Base-by-base conservation (phyloP, 1,140 invertebrate species). In the Drosophila albomicans region DNA sequence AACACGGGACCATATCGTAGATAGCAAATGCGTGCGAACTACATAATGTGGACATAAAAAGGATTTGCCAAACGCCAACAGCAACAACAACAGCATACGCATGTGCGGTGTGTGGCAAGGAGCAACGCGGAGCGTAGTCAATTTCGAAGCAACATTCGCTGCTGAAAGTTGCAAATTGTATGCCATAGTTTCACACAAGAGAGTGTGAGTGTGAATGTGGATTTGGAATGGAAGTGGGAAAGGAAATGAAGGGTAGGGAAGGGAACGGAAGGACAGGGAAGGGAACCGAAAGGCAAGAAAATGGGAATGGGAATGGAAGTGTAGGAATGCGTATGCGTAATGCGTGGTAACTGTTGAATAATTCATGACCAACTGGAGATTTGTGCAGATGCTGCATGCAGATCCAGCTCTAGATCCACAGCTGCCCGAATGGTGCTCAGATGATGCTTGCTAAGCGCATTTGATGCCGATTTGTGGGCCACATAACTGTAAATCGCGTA, bases 1-100 rank as follows among this genome's bases (percentile, higher is more conserved):
- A 6, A 13, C 16, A 7, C 7, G 1, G 8, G n/a, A 16, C 54
- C 52, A 64, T 61, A 20, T 20, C 20, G 20, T 20, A 76, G 73
- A 66, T 77, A 77, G 66, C 75, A 78, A 82, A 82, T 78, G 79
- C 65, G 80, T 76, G 80, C 70, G 78, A 91, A 91, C 89, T 90
- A 91, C 82, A 91, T 90, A 87, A 91, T 90, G 86, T 82, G 86
- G 75, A 59, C 86, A 91, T 91, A 91, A 91, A 91, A 91, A 91
- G 91, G 91, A 91, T 91, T 91, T 91, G 86, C 72, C 81, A 64
- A 75, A 71, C 59, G 64, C 66, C 66, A 67, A 20, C 45, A 45
- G n/a, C 45, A 75, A 71, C 59, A 66, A 4, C 20, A 46, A 16
- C 45, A 57, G 32, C 25, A 5, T 15, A 13, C 6, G 30, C 25